A percentile compares a stretch with the other conserved stretches of the same genome.
Evolutionary conservation across 2,888 invertebrate species (phyloP).

Genomic region (Stegophylla sp.): DNA sequence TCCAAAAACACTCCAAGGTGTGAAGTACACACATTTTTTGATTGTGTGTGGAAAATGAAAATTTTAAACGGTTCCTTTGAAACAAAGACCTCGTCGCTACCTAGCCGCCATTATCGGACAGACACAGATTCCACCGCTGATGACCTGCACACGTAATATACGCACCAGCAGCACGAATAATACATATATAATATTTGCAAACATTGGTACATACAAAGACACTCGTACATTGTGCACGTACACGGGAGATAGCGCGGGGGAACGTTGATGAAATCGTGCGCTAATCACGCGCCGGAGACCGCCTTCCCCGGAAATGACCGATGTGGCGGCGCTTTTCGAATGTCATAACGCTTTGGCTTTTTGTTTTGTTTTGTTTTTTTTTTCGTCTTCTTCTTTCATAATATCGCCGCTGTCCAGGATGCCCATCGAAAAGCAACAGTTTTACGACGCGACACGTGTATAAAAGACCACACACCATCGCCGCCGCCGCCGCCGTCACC

Average conservation of each 20-base stretch:
- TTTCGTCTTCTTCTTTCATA: not conserved
- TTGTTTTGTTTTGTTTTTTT: not conserved
- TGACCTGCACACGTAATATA: not conserved
- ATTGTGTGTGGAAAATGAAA: too few relatives aligned
- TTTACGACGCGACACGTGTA: slow-evolving; percentile 22
- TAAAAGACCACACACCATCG: slow-evolving; percentile 46
- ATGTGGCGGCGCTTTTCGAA: too few relatives aligned
- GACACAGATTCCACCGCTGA: not conserved
- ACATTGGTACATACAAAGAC: not conserved
- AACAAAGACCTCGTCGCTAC: too few relatives aligned
- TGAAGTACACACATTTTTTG: too few relatives aligned
- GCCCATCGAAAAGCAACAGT: slow-evolving; percentile 2
- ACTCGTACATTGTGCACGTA: not conserved
- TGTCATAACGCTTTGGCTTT: not conserved
- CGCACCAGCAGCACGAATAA: not conserved
- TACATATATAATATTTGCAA: not conserved
- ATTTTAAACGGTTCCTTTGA: too few relatives aligned
- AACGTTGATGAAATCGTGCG: too few relatives aligned
- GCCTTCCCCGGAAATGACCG: too few relatives aligned
- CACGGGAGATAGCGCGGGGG: too few relatives aligned
- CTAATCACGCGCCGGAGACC: too few relatives aligned
- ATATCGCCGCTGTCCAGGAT: not conserved
- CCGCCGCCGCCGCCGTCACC: too few relatives aligned
- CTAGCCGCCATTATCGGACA: too few relatives aligned
- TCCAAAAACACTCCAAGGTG: too few relatives aligned